phyloP scores from a whole-genome alignment of 2,797 vertebrate genomes.

The Chelon auratus region DNA sequence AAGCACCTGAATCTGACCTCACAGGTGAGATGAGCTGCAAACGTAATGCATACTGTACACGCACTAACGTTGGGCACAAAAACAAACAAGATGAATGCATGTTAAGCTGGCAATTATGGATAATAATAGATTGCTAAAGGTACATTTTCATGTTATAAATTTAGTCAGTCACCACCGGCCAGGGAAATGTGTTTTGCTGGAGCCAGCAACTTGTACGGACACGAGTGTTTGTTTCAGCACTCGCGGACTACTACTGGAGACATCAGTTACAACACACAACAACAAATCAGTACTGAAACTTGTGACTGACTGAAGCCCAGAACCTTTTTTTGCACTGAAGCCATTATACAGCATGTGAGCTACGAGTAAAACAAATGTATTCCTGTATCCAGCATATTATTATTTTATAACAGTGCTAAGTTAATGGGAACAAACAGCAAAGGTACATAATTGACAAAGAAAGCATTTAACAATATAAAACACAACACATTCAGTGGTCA shows the following conservation, averaged over 20 bases:
- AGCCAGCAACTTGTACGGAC: constrained; percentile 9
- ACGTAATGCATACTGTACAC: constrained; percentile 21
- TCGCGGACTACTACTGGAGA: background rate
- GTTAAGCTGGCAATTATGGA: constrained; percentile 6
- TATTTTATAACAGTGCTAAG: background rate
- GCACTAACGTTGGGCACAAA: constrained; percentile 3
- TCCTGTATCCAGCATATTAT: no score
- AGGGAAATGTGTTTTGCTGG: background rate
- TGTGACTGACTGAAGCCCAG: background rate
- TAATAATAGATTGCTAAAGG: constrained; percentile 2
- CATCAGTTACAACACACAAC: background rate
- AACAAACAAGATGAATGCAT: constrained; percentile 6
- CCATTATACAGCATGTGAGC: background rate
- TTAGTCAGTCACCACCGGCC: background rate
- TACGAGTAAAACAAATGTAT: no score
- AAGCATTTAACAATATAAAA: background rate
- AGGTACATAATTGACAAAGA: background rate
- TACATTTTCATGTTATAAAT: constrained; percentile 12
- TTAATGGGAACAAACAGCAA: background rate
- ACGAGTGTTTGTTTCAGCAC: background rate
- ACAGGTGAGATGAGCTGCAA: constrained; percentile 39
- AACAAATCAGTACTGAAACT: background rate
- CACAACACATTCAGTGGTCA: background rate
- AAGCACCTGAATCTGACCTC: constrained; percentile 62
- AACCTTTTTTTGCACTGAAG: background rate